Evolutionary conservation across 2,797 vertebrate genomes (phyloP), one percentile per base, ranked within the genome.

Genomic region (Thunnus albacares): DNA sequence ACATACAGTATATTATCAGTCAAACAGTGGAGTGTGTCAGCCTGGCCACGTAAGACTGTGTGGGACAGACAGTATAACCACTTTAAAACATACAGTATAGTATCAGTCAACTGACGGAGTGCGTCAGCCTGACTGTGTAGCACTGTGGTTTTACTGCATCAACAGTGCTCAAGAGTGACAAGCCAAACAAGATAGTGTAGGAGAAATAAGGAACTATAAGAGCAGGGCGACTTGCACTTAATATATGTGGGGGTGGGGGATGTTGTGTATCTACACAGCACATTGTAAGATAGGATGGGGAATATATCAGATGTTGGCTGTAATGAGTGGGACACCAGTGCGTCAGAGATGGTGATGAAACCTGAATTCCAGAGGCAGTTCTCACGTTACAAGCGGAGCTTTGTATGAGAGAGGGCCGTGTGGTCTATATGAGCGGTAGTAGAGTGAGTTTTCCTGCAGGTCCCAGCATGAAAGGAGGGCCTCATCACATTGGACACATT

Each of bases 311-410:
- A 82, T 82, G 76, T 43, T 79, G 79, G 59, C 79, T 84, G 70
- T 41, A 15, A 69, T 83, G 77, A 86, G 57, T 71, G 67, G 60
- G 68, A 79, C 84, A 74, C 60, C 22, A 76, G 85, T 90, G 87
- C 87, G 87, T 92, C 90, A 90, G 86, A 88, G 83, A 86, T 84
- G 76, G 85, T 90, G 90, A 91, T 89, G 87, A 94, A 94, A 93
- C 85, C 73, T 70, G 87, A 91, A 87, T 82, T 74, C 90, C 82
- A 84, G 75, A 82, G 59, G 71, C 1, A 0, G 52, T 7, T 84
- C 86, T 91, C 80, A 8, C 0, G 2, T 94, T 92, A 84, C 87
- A 85, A 86, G 87, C 68, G 80, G 79, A 68, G 68, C 79, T 81
- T 72, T 79, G 77, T 66, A 55, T 71, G 85, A 80, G 65, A 78